These are phyloP conservation scores for Eueremaeus valkanovi DNA, from an alignment of 2,888 invertebrate genomes.

Conservation along the genomic window DNA sequence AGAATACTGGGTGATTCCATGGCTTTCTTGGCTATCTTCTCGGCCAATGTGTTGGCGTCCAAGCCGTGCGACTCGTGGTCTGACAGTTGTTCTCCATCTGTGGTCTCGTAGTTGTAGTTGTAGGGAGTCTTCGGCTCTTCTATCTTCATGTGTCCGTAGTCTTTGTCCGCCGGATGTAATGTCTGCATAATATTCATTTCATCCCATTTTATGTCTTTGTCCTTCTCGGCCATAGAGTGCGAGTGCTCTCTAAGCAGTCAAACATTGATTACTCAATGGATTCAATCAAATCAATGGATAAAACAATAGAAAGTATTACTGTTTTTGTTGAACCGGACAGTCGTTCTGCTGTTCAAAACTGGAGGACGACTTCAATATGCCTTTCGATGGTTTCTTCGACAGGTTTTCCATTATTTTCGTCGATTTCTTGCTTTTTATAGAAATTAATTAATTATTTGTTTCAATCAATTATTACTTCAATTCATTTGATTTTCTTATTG, in stretches of 20 bases:
- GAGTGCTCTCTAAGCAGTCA: constrained; percentile 21
- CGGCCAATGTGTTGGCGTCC: constrained; percentile 68
- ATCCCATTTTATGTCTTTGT: constrained; percentile 76
- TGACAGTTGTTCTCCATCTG: constrained; percentile 53
- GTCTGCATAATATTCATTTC: constrained; percentile 99
- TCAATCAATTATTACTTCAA: too few species aligned
- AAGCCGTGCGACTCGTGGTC: constrained; percentile 64
- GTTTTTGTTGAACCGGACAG: constrained; percentile 33
- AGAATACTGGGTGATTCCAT: neutral
- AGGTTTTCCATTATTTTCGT: constrained; percentile 61
- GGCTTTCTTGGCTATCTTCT: constrained; percentile 53
- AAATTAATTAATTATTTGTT: too few species aligned
- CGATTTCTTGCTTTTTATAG: constrained; percentile 1
- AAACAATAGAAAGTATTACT: constrained; percentile 13
- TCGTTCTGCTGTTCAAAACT: constrained; percentile 66
- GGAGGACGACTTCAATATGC: constrained; percentile 85
- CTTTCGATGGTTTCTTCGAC: constrained; percentile 77
- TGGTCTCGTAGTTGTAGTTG: constrained; percentile 53
- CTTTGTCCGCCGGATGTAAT: constrained; percentile 94
- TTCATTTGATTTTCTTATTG: too few species aligned
- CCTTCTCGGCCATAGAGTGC: too few species aligned
- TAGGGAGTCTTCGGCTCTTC: constrained; percentile 97
- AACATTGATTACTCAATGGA: constrained; percentile 5
- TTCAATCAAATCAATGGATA: neutral
- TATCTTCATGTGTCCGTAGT: constrained; percentile 98